A percentile compares a stretch with the other conserved stretches of the same genome.
Evolutionary conservation across 2,888 invertebrate species (phyloP).

Genomic region (Heliconius hortense): DNA sequence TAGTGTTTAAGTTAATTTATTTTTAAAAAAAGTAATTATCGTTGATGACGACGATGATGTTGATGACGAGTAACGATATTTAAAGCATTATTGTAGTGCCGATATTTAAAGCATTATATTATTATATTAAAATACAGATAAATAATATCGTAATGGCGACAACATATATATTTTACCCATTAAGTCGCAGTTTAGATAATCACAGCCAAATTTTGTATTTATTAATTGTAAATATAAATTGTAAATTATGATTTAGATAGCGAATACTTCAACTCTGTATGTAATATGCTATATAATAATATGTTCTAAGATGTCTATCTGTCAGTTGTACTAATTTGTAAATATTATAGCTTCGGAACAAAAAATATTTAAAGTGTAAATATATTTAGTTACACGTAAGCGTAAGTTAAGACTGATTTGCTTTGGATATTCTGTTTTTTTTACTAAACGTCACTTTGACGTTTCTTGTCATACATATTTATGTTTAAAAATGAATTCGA

Average conservation of each 20-base stretch:
- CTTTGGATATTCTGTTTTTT: conserved; percentile 50
- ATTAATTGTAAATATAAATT: conserved; percentile 72
- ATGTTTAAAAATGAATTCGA: neutral
- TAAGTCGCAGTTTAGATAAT: conserved; percentile 27
- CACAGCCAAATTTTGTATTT: conserved; percentile 77
- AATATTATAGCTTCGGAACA: conserved; percentile 47
- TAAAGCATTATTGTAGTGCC: neutral
- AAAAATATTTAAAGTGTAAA: conserved; percentile 50
- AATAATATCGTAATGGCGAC: conserved; percentile 4
- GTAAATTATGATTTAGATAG: conserved; percentile 76
- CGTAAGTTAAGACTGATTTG: conserved; percentile 79
- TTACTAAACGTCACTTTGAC: conserved; percentile 9
- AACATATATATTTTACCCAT: conserved; percentile 21
- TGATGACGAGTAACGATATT: neutral
- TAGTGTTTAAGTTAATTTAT: neutral
- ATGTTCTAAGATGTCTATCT: conserved; percentile 24
- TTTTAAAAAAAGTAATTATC: neutral
- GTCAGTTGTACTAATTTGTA: conserved; percentile 37
- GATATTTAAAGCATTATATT: neutral
- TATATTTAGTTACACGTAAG: conserved; percentile 62
- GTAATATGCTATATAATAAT: conserved; percentile 32
- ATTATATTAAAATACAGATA: neutral
- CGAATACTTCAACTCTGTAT: conserved; percentile 57
- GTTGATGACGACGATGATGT: too few relatives aligned
- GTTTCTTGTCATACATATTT: neutral